A percentile compares a stretch with the other conserved stretches of the same genome.
Conservation (phyloP, 2,113 vertebrate genomes). For the Neotoma lepida region DNA sequence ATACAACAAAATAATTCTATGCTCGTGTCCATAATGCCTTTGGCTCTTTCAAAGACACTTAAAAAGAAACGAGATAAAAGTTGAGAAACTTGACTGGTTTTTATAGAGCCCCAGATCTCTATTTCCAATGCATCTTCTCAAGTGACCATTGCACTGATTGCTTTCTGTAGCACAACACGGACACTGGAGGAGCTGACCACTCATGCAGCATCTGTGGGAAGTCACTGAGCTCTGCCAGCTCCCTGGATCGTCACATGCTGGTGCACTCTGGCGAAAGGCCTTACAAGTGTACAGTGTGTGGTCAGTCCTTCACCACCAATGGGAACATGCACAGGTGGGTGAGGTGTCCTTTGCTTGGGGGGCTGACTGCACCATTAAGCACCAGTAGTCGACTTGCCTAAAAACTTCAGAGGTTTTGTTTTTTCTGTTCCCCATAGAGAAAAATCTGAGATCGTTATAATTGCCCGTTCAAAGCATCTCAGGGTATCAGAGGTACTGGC, state of each 20-base stretch:
- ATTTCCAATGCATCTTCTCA: background rate
- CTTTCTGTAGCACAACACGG: constrained; percentile 93
- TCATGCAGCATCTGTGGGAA: constrained; percentile 99
- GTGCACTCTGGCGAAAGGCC: constrained; percentile 98
- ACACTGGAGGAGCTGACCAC: constrained; percentile 94
- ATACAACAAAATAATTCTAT: background rate
- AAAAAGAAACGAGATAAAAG: background rate
- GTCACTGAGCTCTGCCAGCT: constrained; percentile 97
- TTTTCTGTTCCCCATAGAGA: background rate
- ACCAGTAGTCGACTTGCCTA: background rate
- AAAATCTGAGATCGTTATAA: background rate
- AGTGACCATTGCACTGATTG: constrained; percentile 71
- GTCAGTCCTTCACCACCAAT: constrained; percentile 99
- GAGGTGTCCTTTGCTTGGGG: background rate
- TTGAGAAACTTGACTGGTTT: background rate
- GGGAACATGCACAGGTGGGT: constrained; percentile 99
- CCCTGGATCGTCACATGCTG: constrained; percentile 98
- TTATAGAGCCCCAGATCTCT: background rate
- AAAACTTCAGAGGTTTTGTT: background rate
- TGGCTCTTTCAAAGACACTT: background rate
- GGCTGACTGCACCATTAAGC: background rate
- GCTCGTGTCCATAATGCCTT: background rate
- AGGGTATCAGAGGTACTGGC: background rate
- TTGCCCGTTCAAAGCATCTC: background rate
- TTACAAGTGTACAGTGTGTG: constrained; percentile 94